These are phyloP conservation scores for Martes martes DNA, from an alignment of 2,113 vertebrate genomes.

Conservation along the genomic window DNA sequence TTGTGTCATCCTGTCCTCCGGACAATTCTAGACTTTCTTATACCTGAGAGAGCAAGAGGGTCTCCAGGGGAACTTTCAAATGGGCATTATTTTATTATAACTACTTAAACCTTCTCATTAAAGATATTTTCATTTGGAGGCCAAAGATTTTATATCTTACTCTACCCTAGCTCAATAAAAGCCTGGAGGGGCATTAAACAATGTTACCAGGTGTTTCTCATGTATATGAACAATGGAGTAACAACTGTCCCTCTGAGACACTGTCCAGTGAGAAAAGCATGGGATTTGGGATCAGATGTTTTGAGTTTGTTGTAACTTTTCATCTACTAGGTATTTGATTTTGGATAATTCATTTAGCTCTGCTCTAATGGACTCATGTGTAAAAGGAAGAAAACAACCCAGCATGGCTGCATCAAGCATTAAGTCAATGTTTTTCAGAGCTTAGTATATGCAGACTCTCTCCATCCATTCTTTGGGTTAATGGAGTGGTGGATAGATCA, in stretches of 20 bases:
- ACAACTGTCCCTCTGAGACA: neutral
- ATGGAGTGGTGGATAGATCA: too few species aligned
- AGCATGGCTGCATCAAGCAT: neutral
- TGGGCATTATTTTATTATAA: neutral
- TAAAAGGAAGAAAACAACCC: neutral
- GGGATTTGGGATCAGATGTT: neutral
- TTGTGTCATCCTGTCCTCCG: neutral
- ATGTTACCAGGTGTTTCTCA: neutral
- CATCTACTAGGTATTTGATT: neutral
- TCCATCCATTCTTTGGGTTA: neutral
- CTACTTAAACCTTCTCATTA: neutral
- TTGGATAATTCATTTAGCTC: neutral
- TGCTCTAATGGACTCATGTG: neutral
- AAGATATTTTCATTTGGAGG: neutral
- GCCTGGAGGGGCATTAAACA: neutral
- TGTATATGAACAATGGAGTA: neutral
- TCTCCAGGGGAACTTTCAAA: neutral
- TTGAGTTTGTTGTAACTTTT: neutral
- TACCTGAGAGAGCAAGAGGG: neutral
- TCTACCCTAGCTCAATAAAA: neutral
- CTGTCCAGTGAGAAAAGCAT: neutral
- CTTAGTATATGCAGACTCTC: neutral
- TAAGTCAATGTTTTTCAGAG: neutral
- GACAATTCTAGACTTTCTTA: neutral
- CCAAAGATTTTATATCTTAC: neutral